Conservation (phyloP, 2,888 invertebrate species). For the Phymatocera aterrima region DNA sequence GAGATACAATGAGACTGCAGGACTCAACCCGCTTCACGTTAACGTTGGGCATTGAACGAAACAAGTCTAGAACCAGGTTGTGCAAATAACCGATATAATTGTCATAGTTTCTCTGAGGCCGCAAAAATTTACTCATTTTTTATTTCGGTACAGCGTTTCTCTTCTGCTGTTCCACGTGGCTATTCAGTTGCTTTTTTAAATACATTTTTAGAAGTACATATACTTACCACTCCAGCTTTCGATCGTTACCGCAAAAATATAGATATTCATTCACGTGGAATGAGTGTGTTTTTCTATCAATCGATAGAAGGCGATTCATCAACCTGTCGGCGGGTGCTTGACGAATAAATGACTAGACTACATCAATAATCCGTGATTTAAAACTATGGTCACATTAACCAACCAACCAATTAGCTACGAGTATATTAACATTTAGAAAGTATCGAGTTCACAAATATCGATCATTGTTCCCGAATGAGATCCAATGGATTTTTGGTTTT, state of each 20-base stretch:
- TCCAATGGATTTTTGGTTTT: neutral
- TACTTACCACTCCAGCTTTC: slow-evolving; percentile 20
- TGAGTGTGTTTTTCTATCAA: neutral
- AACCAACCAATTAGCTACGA: neutral
- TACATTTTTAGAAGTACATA: neutral
- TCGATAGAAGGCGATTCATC: neutral
- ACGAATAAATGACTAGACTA: neutral
- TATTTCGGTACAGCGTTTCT: neutral
- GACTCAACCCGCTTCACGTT: neutral
- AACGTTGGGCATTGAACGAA: neutral
- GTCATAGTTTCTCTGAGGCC: neutral
- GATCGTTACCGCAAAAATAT: neutral
- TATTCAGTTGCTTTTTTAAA: slow-evolving; percentile 1
- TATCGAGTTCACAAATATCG: neutral
- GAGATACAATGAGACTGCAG: neutral
- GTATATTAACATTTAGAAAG: slow-evolving; percentile 4
- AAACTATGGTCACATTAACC: neutral
- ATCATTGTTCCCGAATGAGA: neutral
- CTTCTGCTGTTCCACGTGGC: slow-evolving; percentile 11
- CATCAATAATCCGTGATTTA: neutral
- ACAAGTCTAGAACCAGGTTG: neutral
- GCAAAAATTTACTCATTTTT: neutral
- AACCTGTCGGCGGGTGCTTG: neutral
- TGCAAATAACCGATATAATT: neutral
- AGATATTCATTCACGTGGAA: neutral